Evolutionary conservation across 2,797 vertebrate species (phyloP).

Genomic region (Sebastes wilsoni): DNA sequence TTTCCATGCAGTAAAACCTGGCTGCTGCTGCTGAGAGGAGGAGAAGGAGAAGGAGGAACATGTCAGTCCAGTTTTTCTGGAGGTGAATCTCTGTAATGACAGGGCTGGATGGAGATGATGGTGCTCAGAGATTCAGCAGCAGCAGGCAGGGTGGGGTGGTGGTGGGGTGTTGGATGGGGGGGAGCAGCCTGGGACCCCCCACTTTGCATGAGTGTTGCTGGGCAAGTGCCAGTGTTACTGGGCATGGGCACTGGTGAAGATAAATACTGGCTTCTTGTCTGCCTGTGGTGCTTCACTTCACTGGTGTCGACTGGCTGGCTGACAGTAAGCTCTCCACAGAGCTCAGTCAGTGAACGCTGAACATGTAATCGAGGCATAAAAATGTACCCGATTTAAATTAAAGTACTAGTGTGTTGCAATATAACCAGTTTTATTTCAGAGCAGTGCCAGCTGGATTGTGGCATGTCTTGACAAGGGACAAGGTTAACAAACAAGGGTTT

Average conservation of each 20-base stretch:
- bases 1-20: background rate
- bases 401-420: background rate
- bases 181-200: conserved; percentile 50
- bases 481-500: background rate
- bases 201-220: conserved; percentile 68
- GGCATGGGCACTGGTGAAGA: conserved; percentile 55
- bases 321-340: background rate
- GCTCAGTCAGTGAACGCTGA: background rate
- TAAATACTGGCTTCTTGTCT: conserved; percentile 63
- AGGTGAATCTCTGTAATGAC: background rate
- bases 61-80: background rate
- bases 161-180: background rate
- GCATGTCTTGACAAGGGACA: background rate
- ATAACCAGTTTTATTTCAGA: background rate
- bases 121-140: conserved; percentile 18
- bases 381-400: background rate
- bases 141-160: background rate
- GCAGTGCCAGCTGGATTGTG: background rate
- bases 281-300: conserved; percentile 41
- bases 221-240: conserved; percentile 64
- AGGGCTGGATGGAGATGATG: conserved; percentile 12
- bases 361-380: background rate
- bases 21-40: background rate
- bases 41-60: background rate
- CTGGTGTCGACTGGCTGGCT: conserved; percentile 5